Evolutionary conservation across 1,140 invertebrate genomes (phyloP).

Genomic region (Radopholus similis): DNA sequence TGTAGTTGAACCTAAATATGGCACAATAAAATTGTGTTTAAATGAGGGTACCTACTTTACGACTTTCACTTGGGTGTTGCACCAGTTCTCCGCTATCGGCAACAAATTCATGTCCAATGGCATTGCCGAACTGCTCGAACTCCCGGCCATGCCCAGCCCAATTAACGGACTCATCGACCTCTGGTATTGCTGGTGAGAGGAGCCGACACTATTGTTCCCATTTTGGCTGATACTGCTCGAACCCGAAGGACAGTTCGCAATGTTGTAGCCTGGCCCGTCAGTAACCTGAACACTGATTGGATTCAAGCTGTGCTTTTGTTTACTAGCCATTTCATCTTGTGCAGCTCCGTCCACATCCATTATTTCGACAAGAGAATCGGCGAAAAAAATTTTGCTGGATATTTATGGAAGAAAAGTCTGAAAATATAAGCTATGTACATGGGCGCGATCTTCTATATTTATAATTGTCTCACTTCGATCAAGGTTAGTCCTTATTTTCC

Average conservation of each 20-base stretch:
- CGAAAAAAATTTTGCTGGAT: not conserved
- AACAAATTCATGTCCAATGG: slow-evolving; percentile 15
- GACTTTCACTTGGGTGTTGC: slow-evolving; percentile 92
- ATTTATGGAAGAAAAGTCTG: too few relatives aligned
- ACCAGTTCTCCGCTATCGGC: slow-evolving; percentile 84
- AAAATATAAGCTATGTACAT: too few relatives aligned
- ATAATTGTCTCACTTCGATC: too few relatives aligned
- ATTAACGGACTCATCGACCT: slow-evolving; percentile 29
- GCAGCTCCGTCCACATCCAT: slow-evolving; percentile 29
- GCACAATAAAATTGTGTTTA: not conserved
- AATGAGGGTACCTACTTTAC: slow-evolving; percentile 71
- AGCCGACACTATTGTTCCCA: slow-evolving; percentile 7
- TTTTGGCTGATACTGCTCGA: not conserved
- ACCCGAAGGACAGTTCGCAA: not conserved
- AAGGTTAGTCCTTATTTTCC: too few relatives aligned
- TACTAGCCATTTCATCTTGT: slow-evolving; percentile 23
- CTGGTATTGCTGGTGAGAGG: slow-evolving; percentile 17
- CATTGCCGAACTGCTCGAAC: slow-evolving; percentile 6
- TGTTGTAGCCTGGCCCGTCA: slow-evolving; percentile 27
- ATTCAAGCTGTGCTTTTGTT: not conserved
- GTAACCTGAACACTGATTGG: slow-evolving; percentile 1
- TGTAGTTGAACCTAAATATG: slow-evolving; percentile 78
- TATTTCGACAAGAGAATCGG: not conserved
- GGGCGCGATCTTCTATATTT: too few relatives aligned
- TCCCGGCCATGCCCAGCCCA: slow-evolving; percentile 15